Base-by-base conservation (phyloP, 2,797 vertebrate species). In the Syngnathus acus region DNA sequence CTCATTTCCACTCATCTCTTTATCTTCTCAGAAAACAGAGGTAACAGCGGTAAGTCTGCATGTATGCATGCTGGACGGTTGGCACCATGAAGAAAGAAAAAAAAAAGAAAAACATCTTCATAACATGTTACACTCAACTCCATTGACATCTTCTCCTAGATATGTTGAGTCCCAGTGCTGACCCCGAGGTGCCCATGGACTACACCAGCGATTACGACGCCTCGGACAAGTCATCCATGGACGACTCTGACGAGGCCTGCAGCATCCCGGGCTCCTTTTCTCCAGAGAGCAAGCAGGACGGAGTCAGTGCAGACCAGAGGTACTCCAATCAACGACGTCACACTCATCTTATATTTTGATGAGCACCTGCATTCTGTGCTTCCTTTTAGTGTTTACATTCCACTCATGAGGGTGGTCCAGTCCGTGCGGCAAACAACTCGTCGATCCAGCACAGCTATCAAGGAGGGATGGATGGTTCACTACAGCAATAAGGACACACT, bases 391-490 rank as follows among this genome's bases (percentile, higher is more conserved):
- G 89, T 91, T 72, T 86, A 95, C 81, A 97, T 97, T 70, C 95
- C 95, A 0, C 82, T 97, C 42, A 97, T 97, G 95, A 91, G 95
- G 68, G 94, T 97, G 68, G 94, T 96, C 3, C 95, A 97, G 86
- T 96, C 94, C 0, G 89, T 97, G 72, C 86, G 94, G 42, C 94
- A 97, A 80, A 96, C 94, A 0, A 95, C 94, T 0, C 90, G 94
- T 2, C 92, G 93, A n/a, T 95, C 94, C 57, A 95, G 94, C 75
- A 95, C 91, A 0, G 84, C 94, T 0, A 89, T 97, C 68, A 94
- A 94, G 42, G 94, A 96, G 81, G 94, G 95, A 40, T 97, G 94
- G 94, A 88, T 96, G 89, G 94, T 97, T 74, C 95, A 97, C 84
- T 97, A 94, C 88, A 96, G 92, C 84, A 94, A 92, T 78, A 95